Evolutionary conservation across 2,797 vertebrate genomes (phyloP).

Genomic region (Helarctos malayanus): DNA sequence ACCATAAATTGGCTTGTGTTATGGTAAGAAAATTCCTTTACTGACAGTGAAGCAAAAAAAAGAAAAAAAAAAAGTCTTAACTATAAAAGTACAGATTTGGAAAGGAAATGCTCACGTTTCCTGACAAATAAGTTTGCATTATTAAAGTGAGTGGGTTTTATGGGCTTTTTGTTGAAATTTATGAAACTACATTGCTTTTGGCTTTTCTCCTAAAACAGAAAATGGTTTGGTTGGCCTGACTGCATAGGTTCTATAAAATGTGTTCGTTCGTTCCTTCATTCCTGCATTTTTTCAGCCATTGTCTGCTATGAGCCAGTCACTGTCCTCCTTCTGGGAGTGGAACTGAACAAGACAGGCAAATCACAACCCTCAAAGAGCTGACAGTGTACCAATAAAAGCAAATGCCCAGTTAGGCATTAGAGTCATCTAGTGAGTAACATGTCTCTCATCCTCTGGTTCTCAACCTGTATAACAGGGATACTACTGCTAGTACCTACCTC

Average conservation of each 20-base stretch:
- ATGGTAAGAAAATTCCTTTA: not conserved
- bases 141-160: slow-evolving; percentile 31
- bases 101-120: not conserved
- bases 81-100: not conserved
- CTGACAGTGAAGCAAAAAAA: not conserved
- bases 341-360: not conserved
- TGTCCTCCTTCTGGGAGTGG: not conserved
- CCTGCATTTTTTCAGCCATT: not conserved
- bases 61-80: not conserved
- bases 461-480: not conserved
- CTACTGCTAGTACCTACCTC: not conserved
- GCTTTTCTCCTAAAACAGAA: not conserved
- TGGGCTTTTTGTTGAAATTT: slow-evolving; percentile 21
- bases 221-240: not conserved
- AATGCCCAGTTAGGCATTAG: not conserved
- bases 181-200: not conserved
- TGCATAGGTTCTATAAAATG: not conserved
- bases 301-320: not conserved
- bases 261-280: not conserved
- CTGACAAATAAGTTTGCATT: slow-evolving; percentile 24
- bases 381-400: not conserved
- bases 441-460: not conserved
- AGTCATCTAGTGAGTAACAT: not conserved
- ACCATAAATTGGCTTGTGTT: not conserved
- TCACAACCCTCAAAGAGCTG: not conserved